These are phyloP conservation scores for Drosophila gunungcola DNA, from an alignment of 1,140 invertebrate species.

Conservation along the genomic window DNA sequence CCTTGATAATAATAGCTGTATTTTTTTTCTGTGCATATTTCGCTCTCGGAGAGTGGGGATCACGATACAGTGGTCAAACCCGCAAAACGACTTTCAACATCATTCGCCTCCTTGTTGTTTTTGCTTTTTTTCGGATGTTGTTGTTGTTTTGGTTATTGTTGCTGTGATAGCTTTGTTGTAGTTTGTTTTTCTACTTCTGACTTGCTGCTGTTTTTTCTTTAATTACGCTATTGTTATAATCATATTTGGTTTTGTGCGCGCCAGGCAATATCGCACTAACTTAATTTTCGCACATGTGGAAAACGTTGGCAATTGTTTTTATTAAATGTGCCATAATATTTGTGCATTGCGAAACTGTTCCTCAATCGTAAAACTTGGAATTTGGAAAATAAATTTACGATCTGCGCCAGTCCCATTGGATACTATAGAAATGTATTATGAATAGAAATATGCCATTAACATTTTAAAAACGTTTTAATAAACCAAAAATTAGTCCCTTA, in stretches of 20 bases:
- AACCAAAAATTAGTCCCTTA: too few relatives aligned
- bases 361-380: neutral
- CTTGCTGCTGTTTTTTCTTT: constrained; percentile 52
- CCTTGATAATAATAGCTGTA: too few relatives aligned
- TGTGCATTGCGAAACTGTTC: constrained; percentile 15
- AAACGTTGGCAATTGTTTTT: constrained; percentile 51
- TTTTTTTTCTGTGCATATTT: constrained; percentile 2
- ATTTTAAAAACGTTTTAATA: too few relatives aligned
- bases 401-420: neutral
- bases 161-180: constrained; percentile 8
- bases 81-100: constrained; percentile 84
- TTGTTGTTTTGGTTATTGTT: constrained; percentile 38
- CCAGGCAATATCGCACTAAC: constrained; percentile 14
- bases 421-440: neutral
- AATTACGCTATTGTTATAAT: constrained; percentile 73
- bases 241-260: constrained; percentile 37
- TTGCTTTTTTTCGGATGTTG: constrained; percentile 17
- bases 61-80: constrained; percentile 59
- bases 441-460: too few relatives aligned
- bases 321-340: constrained; percentile 54
- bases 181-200: constrained; percentile 36
- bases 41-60: constrained; percentile 29
- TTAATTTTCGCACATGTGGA: constrained; percentile 60
- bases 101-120: constrained; percentile 36
- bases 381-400: neutral